A percentile compares a stretch with the other conserved stretches of the same genome.
phyloP scores from a whole-genome alignment of 2,113 vertebrate genomes.

The Chionodraco myersi region DNA sequence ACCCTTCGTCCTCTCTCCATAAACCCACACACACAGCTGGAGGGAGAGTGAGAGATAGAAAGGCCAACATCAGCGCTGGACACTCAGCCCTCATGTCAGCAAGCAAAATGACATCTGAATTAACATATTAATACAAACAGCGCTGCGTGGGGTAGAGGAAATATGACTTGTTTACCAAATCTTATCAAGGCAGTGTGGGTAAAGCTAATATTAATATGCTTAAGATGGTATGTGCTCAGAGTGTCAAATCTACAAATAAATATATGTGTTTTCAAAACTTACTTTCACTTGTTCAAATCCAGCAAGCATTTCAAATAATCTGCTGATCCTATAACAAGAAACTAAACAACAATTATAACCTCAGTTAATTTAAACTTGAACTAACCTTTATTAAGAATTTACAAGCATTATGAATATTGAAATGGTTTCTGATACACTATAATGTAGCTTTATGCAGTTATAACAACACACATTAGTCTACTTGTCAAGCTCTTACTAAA shows the following conservation, averaged over 20 bases:
- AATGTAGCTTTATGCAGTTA: neutral
- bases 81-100: slow-evolving; percentile 51
- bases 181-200: neutral
- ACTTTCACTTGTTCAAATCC: neutral
- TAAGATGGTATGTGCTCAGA: neutral
- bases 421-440: neutral
- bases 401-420: neutral
- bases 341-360: neutral
- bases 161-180: slow-evolving; percentile 13
- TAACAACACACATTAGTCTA: neutral
- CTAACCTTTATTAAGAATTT: neutral
- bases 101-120: slow-evolving; percentile 29
- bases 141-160: neutral
- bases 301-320: neutral
- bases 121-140: slow-evolving; percentile 30
- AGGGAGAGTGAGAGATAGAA: slow-evolving; percentile 61
- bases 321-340: neutral
- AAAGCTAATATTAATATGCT: neutral
- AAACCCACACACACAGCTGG: slow-evolving; percentile 34
- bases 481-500: no score
- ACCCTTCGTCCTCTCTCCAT: slow-evolving; percentile 50
- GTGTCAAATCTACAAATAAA: neutral
- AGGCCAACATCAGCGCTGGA: slow-evolving; percentile 58
- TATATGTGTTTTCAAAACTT: neutral
- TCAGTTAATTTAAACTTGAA: neutral